A percentile compares a stretch with the other conserved stretches of the same genome.
Evolutionary conservation across 2,888 invertebrate genomes (phyloP).

Genomic region (Platypus cylindrus): DNA sequence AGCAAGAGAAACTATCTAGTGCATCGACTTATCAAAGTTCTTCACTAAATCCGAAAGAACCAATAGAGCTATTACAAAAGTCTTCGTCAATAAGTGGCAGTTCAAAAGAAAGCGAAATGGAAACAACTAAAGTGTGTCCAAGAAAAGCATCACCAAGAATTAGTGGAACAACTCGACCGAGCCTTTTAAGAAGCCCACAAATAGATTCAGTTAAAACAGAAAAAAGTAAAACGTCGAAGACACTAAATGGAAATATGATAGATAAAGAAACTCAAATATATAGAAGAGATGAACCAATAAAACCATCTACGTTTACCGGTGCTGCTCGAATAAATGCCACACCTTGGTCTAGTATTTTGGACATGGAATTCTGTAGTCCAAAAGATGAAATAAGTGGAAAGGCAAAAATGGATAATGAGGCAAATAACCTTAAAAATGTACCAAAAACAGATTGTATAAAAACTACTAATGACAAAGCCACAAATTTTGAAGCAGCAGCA

Average conservation of each 20-base stretch:
- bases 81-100: constrained; percentile 17
- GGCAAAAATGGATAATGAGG: constrained; percentile 28
- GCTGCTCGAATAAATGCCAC: constrained; percentile 40
- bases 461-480: constrained; percentile 36
- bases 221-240: constrained; percentile 50
- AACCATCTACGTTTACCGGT: constrained; percentile 53
- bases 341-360: constrained; percentile 53
- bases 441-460: constrained; percentile 32
- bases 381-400: constrained; percentile 18
- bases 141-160: constrained; percentile 70
- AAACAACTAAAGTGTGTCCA: constrained; percentile 52
- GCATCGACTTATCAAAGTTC: constrained; percentile 30
- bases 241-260: constrained; percentile 40
- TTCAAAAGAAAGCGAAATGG: constrained; percentile 26
- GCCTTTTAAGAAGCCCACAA: constrained; percentile 50
- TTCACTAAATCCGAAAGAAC: constrained; percentile 25
- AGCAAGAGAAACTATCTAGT: constrained; percentile 24
- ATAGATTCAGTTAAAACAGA: constrained; percentile 63
- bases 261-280: constrained; percentile 67
- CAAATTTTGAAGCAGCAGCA: constrained; percentile 24
- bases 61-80: constrained; percentile 6
- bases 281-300: constrained; percentile 53
- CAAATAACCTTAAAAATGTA: no score
- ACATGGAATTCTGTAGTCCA: constrained; percentile 37
- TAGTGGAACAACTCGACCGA: constrained; percentile 37